Evolutionary conservation across 92 coral and sea anemone genomes (phyloP).

Genomic region (Phenganax subtilis): DNA sequence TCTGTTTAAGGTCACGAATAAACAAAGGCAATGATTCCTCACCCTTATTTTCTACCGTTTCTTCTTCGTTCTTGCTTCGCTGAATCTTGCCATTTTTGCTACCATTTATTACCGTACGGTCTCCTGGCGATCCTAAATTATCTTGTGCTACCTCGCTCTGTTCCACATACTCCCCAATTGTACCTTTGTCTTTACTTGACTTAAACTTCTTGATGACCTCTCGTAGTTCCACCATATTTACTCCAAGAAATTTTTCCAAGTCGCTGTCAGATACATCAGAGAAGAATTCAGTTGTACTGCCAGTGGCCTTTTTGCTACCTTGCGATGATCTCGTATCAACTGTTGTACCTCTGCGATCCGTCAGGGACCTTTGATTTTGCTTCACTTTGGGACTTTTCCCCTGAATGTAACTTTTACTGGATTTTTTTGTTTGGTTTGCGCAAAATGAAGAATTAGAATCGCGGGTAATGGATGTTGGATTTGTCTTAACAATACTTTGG

Average conservation of each 20-base stretch:
- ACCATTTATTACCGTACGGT: background rate
- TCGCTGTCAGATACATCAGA: background rate
- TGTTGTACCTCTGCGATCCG: background rate
- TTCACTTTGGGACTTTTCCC: background rate
- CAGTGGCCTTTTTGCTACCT: background rate
- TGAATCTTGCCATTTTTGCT: conserved; percentile 2
- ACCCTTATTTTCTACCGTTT: conserved; percentile 11
- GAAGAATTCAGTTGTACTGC: background rate
- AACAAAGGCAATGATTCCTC: background rate
- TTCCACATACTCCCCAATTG: background rate
- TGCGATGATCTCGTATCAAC: background rate
- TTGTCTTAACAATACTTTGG: background rate
- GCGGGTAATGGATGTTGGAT: background rate
- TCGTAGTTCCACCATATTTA: conserved; percentile 2
- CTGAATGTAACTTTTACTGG: background rate
- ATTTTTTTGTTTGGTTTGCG: background rate
- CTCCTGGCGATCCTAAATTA: background rate
- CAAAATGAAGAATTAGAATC: background rate
- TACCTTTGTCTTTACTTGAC: background rate
- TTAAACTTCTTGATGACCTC: conserved; percentile 20
- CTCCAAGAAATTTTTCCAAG: conserved; percentile 21
- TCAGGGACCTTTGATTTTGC: background rate
- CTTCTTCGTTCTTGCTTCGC: background rate
- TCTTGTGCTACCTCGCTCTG: background rate
- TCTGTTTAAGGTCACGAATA: background rate